Base-by-base conservation (phyloP, 2,113 vertebrate species). In the Oryctolagus cuniculus region DNA sequence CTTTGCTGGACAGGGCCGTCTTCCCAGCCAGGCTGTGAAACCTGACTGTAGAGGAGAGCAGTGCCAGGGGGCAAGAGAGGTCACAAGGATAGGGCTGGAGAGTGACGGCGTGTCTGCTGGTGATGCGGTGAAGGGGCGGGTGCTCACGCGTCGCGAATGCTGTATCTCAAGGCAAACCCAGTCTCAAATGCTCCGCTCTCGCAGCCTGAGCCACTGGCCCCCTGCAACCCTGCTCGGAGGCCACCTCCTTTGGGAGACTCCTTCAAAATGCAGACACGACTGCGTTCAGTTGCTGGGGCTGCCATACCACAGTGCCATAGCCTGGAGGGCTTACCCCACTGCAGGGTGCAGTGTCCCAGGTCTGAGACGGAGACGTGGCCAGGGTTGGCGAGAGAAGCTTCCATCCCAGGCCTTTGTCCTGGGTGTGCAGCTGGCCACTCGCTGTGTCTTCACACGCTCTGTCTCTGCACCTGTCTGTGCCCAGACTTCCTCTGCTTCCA, bases 1-100 rank as follows among this genome's bases (percentile, higher is more conserved):
- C 5, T 4, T 3, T 12, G 34, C 7, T 29, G 29, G 27, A 21
- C 5, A 19, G 13, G 58, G 38, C 2, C 1, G 5, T 29, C 8
- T 44, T 70, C 38, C 34, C 6, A 1, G 38, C 51, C 2, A 24
- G 34, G 49, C 17, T 74, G 5, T 34, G 34, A 36, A 72, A 24
- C 31, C n/a, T 25, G 34, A 13, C 38, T 34, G 12, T 11, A 3
- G 63, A 22, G 2, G n/a, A 1, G 19, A 21, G 38, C 31, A 22
- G 38, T 34, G 24, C 51, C 19, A 24, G 29, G 27, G 38, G 51
- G 31, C 15, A 25, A 22, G 16, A 36, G 31, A 2, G 15, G 24
- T 44, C 0, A 16, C 0, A 24, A 11, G 10, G 16, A 44, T 29
- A 11, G n/a, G 61, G 31, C 24, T 36, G 70, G 24, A 9, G n/a